Conservation (phyloP, 2,888 invertebrate species). For the Sylvicola fuscatus region DNA sequence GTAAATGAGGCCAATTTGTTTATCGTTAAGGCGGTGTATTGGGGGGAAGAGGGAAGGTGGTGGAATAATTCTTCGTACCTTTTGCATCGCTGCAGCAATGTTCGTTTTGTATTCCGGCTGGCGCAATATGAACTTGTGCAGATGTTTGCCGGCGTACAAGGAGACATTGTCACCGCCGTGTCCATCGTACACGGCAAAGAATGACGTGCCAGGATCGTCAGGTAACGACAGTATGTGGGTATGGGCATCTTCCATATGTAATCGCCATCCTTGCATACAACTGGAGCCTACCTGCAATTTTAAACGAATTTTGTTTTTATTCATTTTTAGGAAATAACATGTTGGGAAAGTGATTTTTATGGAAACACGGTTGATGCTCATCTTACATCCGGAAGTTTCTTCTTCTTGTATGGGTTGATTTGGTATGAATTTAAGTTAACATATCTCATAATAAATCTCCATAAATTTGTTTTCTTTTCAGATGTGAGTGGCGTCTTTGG, state of each 20-base stretch:
- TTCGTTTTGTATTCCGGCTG: slow-evolving; percentile 65
- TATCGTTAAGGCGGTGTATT: too few species aligned
- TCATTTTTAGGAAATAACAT: not conserved
- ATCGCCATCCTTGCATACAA: slow-evolving; percentile 99
- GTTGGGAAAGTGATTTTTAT: not conserved
- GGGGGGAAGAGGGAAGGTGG: too few species aligned
- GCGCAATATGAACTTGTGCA: slow-evolving; percentile 78
- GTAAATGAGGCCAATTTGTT: too few species aligned
- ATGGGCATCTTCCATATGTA: slow-evolving; percentile 98
- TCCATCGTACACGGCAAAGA: slow-evolving; percentile 82
- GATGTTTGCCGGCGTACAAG: slow-evolving; percentile 83
- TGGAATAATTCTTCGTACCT: slow-evolving; percentile 30
- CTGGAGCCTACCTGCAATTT: slow-evolving; percentile 62
- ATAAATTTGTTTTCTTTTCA: too few species aligned
- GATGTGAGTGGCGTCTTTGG: too few species aligned
- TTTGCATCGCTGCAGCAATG: slow-evolving; percentile 56
- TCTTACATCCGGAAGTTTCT: not conserved
- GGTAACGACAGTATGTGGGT: slow-evolving; percentile 84
- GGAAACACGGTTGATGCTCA: not conserved
- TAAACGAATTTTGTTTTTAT: not conserved
- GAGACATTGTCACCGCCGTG: slow-evolving; percentile 68
- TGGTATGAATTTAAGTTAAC: too few species aligned
- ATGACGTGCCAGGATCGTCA: slow-evolving; percentile 81
- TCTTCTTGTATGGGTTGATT: too few species aligned
- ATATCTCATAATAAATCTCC: too few species aligned